phyloP scores from a whole-genome alignment of 2,113 vertebrate species.

The Limnothrissa miodon region DNA sequence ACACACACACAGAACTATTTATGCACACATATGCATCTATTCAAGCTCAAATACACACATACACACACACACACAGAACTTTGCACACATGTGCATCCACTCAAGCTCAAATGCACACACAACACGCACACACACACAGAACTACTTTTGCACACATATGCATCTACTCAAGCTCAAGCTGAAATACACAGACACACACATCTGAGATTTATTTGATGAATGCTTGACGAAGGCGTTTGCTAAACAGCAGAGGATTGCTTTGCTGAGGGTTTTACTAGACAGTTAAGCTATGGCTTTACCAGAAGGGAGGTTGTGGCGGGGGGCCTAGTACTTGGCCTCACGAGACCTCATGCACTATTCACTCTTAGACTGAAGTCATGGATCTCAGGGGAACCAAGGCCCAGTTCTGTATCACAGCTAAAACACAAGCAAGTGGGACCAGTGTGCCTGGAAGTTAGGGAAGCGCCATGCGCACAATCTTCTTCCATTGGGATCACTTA shows the following conservation, averaged over 20 bases:
- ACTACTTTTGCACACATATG: neutral
- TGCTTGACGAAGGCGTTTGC: neutral
- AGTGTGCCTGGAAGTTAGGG: neutral
- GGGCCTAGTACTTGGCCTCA: neutral
- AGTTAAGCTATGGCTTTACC: neutral
- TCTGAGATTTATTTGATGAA: neutral
- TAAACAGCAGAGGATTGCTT: neutral
- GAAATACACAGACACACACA: neutral
- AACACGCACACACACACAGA: neutral
- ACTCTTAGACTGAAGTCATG: neutral
- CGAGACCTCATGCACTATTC: neutral
- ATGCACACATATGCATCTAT: neutral
- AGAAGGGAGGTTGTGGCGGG: neutral
- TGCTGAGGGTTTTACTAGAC: neutral
- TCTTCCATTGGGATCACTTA: constrained; percentile 3
- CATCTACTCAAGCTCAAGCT: neutral
- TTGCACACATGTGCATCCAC: neutral
- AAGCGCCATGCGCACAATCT: neutral
- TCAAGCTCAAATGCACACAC: neutral
- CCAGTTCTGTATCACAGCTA: neutral
- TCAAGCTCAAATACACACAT: neutral
- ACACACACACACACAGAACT: constrained; percentile 1
- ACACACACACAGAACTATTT: neutral
- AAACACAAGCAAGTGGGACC: constrained; percentile 2
- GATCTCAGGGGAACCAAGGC: neutral